Evolutionary conservation across 2,888 invertebrate species (phyloP).

Genomic region (Protula sp.): DNA sequence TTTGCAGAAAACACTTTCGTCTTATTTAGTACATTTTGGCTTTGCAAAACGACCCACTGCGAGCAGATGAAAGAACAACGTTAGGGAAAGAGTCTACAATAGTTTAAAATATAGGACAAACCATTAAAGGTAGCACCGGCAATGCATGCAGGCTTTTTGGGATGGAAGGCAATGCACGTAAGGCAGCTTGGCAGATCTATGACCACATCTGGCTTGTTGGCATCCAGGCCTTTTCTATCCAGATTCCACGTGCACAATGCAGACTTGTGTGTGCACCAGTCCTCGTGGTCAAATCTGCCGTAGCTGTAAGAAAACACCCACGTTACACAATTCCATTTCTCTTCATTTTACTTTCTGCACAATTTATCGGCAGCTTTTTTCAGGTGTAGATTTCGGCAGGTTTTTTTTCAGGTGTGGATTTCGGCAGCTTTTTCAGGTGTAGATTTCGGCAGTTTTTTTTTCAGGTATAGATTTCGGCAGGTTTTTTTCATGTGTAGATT

Average conservation of each 20-base stretch:
- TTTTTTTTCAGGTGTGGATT: too few relatives aligned
- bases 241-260: conserved; percentile 53
- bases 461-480: too few relatives aligned
- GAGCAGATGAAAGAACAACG: too few relatives aligned
- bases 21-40: not conserved
- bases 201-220: conserved; percentile 51
- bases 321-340: not conserved
- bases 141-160: conserved; percentile 51
- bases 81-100: too few relatives aligned
- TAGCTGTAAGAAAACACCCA: conserved; percentile 23
- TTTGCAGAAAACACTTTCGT: not conserved
- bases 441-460: too few relatives aligned
- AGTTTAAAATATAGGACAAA: too few relatives aligned
- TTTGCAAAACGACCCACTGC: too few relatives aligned
- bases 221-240: conserved; percentile 44
- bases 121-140: conserved; percentile 55
- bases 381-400: not conserved
- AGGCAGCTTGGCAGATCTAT: conserved; percentile 53
- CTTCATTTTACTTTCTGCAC: not conserved
- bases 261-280: conserved; percentile 54
- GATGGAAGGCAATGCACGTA: conserved; percentile 54
- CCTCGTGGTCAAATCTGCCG: conserved; percentile 52
- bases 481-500: too few relatives aligned
- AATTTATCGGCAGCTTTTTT: not conserved
- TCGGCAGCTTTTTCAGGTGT: not conserved